Percentiles rank a stretch among this genome's conserved stretches.
These are phyloP conservation scores for Anthophora plumipes DNA, from an alignment of 2,888 invertebrate genomes.

Conservation along the genomic window DNA sequence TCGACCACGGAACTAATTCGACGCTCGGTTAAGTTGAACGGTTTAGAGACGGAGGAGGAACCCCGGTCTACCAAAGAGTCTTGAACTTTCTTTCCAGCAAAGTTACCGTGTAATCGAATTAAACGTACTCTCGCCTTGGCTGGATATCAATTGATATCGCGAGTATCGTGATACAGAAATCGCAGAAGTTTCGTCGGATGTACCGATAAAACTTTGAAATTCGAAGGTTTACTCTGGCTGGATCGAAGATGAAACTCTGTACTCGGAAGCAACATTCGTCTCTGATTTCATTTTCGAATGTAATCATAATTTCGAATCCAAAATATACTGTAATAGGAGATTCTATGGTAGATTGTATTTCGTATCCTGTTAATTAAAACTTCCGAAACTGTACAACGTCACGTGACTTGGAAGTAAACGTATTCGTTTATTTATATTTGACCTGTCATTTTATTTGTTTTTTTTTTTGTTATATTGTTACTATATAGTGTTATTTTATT, in stretches of 20 bases:
- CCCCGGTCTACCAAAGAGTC: background rate
- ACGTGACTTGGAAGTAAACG: too few species aligned
- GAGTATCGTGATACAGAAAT: background rate
- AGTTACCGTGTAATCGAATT: constrained; percentile 40
- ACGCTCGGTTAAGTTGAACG: constrained; percentile 61
- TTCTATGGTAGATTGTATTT: too few species aligned
- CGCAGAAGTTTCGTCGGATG: background rate
- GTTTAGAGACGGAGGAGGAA: background rate
- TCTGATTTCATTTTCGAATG: constrained; percentile 13
- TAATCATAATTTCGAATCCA: background rate
- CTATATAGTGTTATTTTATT: too few species aligned
- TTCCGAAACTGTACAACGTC: too few species aligned
- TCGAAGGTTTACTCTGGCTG: background rate
- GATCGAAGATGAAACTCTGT: background rate
- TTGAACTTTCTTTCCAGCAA: constrained; percentile 11
- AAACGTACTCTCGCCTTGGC: constrained; percentile 11
- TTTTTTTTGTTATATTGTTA: too few species aligned
- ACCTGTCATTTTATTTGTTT: too few species aligned
- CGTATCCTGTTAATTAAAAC: too few species aligned
- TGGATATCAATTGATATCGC: constrained; percentile 19
- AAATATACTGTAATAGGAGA: too few species aligned
- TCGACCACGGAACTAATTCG: constrained; percentile 68
- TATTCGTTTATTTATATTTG: too few species aligned
- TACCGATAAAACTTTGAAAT: constrained; percentile 24
- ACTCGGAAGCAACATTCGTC: background rate